Base-by-base conservation (phyloP, 2,113 vertebrate species). In the Progne subis region DNA sequence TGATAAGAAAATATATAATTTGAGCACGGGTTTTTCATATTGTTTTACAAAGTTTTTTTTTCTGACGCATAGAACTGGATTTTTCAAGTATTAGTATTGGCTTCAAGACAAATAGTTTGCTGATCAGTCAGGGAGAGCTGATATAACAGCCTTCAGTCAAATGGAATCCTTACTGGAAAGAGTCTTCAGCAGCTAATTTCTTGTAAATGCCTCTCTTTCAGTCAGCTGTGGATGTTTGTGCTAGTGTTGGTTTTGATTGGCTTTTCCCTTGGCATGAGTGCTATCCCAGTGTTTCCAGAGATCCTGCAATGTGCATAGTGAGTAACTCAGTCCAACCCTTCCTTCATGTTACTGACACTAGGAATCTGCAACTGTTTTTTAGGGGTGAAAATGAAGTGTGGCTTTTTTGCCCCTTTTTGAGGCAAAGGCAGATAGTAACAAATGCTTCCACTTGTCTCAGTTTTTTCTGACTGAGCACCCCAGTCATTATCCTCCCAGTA, bases 161-260 rank as follows among this genome's bases (percentile, higher is more conserved):
- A 74, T 1, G 8, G 9, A 11, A 28, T 70, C 50, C 34, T 72
- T 60, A 14, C 13, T 78, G 46, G 67, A 80, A 88, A 67, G 25
- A 78, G 32, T 69, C n/a, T 84, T 86, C 49, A 67, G 61, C 23
- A 81, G 25, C 82, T 93, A 82, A 90, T 14, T 79, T 68, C 19
- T 86, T 85, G 80, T 49, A 71, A 83, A 84, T 55, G 63, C 34
- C 41, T 96, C 15, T 96, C 82, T 98, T 97, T 43, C 84, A 99
- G 99, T 97, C 98, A 98, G 60, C 98, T 99, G 78, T 99, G 99
- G 99, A 89, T 99, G 83, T 96, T 99, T 91, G 88, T 99, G 31
- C 32, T 99, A 63, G 97, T 99, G 92, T 94, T 99, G 41, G 97
- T 98, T 65, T 44, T 99, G 61, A 97, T 98, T 64, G 99, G 99